These are phyloP conservation scores for Hypomecis atomaria DNA, from an alignment of 2,888 invertebrate species.

Conservation along the genomic window DNA sequence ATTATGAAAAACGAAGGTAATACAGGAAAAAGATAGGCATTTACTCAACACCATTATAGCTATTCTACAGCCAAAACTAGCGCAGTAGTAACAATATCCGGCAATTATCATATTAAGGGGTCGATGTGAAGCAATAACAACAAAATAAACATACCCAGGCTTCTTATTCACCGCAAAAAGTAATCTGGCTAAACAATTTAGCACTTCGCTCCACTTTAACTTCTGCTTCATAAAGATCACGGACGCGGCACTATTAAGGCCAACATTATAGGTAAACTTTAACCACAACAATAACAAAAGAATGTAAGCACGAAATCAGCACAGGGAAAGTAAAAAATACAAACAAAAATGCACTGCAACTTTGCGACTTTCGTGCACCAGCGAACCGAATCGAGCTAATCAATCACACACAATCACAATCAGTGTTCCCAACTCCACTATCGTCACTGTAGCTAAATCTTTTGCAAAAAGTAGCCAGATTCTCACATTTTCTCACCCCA, in stretches of 20 bases:
- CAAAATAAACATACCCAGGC: constrained; percentile 24
- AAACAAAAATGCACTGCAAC: constrained; percentile 6
- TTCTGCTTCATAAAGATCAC: constrained; percentile 4
- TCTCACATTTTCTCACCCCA: too few relatives aligned
- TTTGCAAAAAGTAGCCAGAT: too few relatives aligned
- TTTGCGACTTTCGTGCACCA: too few relatives aligned
- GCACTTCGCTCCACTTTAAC: constrained; percentile 10
- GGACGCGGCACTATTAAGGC: constrained; percentile 5
- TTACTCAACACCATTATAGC: not conserved
- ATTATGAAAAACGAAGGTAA: constrained; percentile 18
- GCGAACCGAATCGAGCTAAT: too few relatives aligned
- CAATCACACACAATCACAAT: too few relatives aligned
- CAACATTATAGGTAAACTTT: constrained; percentile 10
- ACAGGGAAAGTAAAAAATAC: constrained; percentile 15
- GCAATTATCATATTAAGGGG: constrained; percentile 14
- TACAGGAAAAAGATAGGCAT: constrained; percentile 12
- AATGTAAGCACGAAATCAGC: not conserved
- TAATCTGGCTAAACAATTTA: constrained; percentile 7
- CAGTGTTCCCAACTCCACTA: too few relatives aligned
- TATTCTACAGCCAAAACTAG: constrained; percentile 16
- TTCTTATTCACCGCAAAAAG: constrained; percentile 15
- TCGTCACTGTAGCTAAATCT: too few relatives aligned
- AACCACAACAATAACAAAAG: not conserved
- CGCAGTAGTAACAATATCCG: constrained; percentile 18
- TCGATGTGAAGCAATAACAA: constrained; percentile 18